Percentiles rank a stretch among this genome's conserved stretches.
phyloP scores from a whole-genome alignment of 2,113 vertebrate genomes.

The Calyptomena viridis region DNA sequence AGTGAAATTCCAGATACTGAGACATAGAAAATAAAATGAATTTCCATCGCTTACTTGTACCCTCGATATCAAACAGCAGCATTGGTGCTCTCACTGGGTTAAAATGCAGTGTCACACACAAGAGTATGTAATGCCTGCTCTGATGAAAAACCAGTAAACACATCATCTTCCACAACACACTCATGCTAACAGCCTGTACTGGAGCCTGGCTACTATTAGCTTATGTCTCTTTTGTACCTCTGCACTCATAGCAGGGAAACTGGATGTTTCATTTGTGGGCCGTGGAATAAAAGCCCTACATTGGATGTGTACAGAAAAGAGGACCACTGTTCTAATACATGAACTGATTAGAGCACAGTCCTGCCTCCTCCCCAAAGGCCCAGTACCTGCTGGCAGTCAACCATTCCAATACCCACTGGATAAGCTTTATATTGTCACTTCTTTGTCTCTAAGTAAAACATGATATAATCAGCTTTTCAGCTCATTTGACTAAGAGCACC shows the following conservation, averaged over 20 bases:
- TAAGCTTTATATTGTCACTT: not conserved
- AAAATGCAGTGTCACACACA: not conserved
- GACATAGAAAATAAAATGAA: not conserved
- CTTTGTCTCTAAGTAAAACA: not conserved
- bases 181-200: not conserved
- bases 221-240: rapidly evolving
- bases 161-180: not conserved
- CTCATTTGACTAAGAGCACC: not conserved
- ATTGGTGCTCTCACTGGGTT: not conserved
- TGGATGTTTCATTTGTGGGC: not conserved
- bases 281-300: not conserved
- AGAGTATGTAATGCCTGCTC: not conserved
- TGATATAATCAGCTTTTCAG: not conserved
- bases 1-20: not conserved
- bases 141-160: not conserved
- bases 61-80: not conserved
- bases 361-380: not conserved
- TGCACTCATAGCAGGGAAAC: not conserved
- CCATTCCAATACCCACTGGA: not conserved
- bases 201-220: not conserved
- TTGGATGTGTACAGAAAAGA: not conserved
- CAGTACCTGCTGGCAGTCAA: not conserved
- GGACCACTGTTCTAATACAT: not conserved
- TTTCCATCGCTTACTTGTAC: not conserved
- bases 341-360: not conserved